Base-by-base conservation (phyloP, 2,797 vertebrate genomes). In the Alosa sapidissima region DNA sequence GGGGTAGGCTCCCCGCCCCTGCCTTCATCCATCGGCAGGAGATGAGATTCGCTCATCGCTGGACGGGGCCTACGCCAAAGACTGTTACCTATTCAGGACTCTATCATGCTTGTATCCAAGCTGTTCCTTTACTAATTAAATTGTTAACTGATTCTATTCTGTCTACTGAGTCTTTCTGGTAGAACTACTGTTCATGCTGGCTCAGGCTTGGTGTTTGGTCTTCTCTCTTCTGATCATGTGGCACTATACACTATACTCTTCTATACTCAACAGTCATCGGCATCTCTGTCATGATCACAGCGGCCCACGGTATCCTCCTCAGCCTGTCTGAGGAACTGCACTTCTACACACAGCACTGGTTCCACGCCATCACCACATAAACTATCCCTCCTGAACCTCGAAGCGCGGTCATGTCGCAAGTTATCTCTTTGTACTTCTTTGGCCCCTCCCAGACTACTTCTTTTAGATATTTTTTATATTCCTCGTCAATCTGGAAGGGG, bases 351-450 rank as follows among this genome's bases (percentile, higher is more conserved):
- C 11, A 75, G 33, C 14, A 33, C 13, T 75, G 33, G 13, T 1
- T 75, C 33, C 68, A 41, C 14, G 28, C 28, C 28, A 4, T 14
- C 36, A 19, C 13, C 8, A 41, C 33, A 14, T 28, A 97, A 97
- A 91, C 28, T 28, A 28, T 97, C 96, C 86, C 93, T 94, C 41
- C 96, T 96, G 88, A 97, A 97, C 81, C 96, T 95, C 89, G 97
- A 93, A 3, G 96, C 96, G 83, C 95, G 95, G 91, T 98, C 97
- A 0, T 97, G 97, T 84, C 98, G 91, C 16, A 98, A 93, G 72
- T 97, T 97, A 87, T 96, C 96, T 84, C 87, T 81, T 21, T 58
- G 19, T 58, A 5, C 4, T 2, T 41, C 41, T 41, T 41, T 41
- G 41, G 41, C 41, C 41, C 55, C 21, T 21, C 55, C 19, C 4